These are phyloP conservation scores for Neoaliturus tenellus DNA, from an alignment of 2,888 invertebrate species.

Conservation along the genomic window DNA sequence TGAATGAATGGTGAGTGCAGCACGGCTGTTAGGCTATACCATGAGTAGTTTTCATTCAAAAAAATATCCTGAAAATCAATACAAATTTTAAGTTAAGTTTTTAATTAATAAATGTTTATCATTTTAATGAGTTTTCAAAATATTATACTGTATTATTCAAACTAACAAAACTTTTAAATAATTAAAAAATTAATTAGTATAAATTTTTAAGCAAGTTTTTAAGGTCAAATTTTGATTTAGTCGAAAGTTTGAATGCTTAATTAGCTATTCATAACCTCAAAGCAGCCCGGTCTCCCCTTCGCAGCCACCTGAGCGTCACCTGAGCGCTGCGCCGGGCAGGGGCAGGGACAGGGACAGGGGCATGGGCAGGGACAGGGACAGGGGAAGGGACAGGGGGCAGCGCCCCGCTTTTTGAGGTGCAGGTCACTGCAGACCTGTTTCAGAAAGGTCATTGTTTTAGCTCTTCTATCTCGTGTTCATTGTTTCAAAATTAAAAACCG, in stretches of 20 bases:
- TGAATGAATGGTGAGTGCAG: no score
- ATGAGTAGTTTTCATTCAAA: no score
- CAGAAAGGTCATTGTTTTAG: conserved; percentile 25
- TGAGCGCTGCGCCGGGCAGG: not conserved
- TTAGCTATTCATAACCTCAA: conserved; percentile 24
- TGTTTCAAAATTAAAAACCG: conserved; percentile 19
- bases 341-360: not conserved
- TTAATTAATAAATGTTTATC: no score
- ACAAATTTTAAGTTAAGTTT: no score
- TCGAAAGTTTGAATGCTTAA: not conserved
- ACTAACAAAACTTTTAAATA: no score
- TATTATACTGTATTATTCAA: no score
- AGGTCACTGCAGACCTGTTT: conserved; percentile 32
- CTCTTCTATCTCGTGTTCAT: not conserved
- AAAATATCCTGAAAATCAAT: no score
- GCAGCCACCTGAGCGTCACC: not conserved
- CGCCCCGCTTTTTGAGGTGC: not conserved
- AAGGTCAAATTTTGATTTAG: no score
- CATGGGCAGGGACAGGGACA: not conserved
- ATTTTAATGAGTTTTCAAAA: no score
- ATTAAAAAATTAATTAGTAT: no score
- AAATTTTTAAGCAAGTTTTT: no score
- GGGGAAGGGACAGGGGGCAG: not conserved
- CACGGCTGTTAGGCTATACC: no score
- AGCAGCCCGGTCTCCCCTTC: not conserved